Base-by-base conservation (phyloP, 2,888 invertebrate genomes). In the Conus canariensis region DNA sequence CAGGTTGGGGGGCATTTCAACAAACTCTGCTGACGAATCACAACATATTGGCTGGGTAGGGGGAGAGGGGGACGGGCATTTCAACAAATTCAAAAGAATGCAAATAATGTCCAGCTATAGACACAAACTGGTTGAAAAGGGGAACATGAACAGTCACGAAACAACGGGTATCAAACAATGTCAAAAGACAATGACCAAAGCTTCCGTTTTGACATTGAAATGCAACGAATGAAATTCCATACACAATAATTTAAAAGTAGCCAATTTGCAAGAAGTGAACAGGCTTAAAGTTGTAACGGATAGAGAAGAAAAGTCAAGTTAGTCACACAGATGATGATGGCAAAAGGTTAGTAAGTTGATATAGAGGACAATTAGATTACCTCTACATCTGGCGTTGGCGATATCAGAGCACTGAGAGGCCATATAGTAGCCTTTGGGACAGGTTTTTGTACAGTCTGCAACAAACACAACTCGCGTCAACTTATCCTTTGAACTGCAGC, bases 381-480 rank as follows among this genome's bases (percentile, higher is more conserved):
- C 94, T 91, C 93, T 91, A 90, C 95, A 95, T 30, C 92, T 91
- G 80, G 94, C 93, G 90, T 95, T 93, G 85, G 92, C 91, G 87
- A 91, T 90, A 77, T 91, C 92, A 19, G 92, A 90, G 90, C 95
- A 95, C 64, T 92, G 92, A 87, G 91, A 91, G 87, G 93, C 91
- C 94, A 94, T 94, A 92, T 93, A 95, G 91, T 93, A 94, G 8
- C 95, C 93, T 74, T 91, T 88, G 74, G 89, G 92, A 92, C 95
- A 95, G 70, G 92, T 91, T 90, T 93, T 93, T n/a, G 94, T 95
- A 91, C 95, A 95, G 60, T 94, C 95, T 95, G 93, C 90, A 94
- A 93, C 85, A 90, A 88, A 83, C 67, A 87, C 64, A 90, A 67
- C 45, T 30, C 86, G 12, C 19, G 86, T 86, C 86, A 86, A 86